phyloP scores from a whole-genome alignment of 1,140 invertebrate genomes.

The Pomacea maculata region DNA sequence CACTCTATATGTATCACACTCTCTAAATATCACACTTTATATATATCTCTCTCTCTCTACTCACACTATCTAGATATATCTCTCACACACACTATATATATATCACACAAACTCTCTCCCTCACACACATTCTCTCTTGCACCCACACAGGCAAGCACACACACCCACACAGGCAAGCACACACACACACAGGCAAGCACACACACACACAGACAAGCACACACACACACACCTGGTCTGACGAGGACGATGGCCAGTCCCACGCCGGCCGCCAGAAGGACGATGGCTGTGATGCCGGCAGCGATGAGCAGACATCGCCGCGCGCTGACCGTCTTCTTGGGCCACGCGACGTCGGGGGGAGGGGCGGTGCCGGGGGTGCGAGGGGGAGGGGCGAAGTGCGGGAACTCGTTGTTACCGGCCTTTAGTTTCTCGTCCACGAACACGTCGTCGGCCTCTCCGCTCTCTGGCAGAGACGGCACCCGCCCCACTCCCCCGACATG shows the following conservation, averaged over 20 bases:
- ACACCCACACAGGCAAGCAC: too few species aligned
- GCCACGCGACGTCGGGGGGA: slow-evolving; percentile 7
- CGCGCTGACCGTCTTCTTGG: slow-evolving; percentile 1
- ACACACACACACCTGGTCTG: slow-evolving; percentile 8
- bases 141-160: too few species aligned
- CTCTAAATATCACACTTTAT: too few species aligned
- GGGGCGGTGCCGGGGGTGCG: slow-evolving; percentile 19
- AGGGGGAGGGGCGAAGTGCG: slow-evolving; percentile 7
- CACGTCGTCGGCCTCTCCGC: slow-evolving; percentile 11
- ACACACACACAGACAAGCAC: background rate
- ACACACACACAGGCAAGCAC: too few species aligned
- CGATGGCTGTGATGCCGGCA: background rate
- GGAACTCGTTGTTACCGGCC: slow-evolving; percentile 4
- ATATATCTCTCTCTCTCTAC: too few species aligned
- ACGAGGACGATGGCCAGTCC: slow-evolving; percentile 9
- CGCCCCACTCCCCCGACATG: slow-evolving; percentile 3
- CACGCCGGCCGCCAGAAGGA: slow-evolving; percentile 8
- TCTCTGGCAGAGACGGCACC: background rate
- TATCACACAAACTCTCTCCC: too few species aligned
- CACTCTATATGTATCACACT: too few species aligned
- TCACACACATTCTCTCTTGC: too few species aligned
- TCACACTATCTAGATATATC: too few species aligned
- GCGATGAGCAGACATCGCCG: slow-evolving; percentile 10
- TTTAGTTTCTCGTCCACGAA: slow-evolving; percentile 22
- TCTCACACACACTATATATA: too few species aligned